Conservation (phyloP, 1,140 invertebrate species). For the Zaprionus davidi region DNA sequence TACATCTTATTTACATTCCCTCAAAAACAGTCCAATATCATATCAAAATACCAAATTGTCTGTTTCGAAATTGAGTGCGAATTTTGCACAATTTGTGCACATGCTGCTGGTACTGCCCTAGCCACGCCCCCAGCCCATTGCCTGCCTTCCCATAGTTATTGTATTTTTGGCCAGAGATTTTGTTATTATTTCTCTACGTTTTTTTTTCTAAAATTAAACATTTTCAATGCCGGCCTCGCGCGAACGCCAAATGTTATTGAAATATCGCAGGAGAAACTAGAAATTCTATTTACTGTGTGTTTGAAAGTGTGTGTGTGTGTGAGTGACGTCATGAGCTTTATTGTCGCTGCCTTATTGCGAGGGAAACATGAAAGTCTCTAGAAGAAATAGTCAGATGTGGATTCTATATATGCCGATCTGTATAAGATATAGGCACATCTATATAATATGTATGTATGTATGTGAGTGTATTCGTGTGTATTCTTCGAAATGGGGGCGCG, state of each 20-base stretch:
- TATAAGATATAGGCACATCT: constrained; percentile 4
- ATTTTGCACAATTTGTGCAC: constrained; percentile 41
- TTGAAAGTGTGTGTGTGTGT: background rate
- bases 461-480: background rate
- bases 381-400: constrained; percentile 13
- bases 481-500: constrained; percentile 40
- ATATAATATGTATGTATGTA: background rate
- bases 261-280: constrained; percentile 57
- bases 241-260: constrained; percentile 57
- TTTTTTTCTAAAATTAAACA: constrained; percentile 75
- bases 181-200: constrained; percentile 57
- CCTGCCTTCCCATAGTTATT: constrained; percentile 30
- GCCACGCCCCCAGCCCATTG: constrained; percentile 53
- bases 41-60: background rate
- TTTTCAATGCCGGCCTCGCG: constrained; percentile 76
- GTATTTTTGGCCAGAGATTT: constrained; percentile 60
- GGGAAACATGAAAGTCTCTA: constrained; percentile 48
- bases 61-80: background rate
- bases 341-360: constrained; percentile 57
- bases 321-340: constrained; percentile 66
- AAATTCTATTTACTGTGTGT: constrained; percentile 66
- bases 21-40: background rate
- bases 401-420: constrained; percentile 10
- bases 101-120: constrained; percentile 40
- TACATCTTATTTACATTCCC: too few species aligned